Evolutionary conservation across 35 echinoderm and acorn worm genomes (phyloP), one percentile per base, ranked within the genome.

Genomic region (Heliocidaris tuberculata): DNA sequence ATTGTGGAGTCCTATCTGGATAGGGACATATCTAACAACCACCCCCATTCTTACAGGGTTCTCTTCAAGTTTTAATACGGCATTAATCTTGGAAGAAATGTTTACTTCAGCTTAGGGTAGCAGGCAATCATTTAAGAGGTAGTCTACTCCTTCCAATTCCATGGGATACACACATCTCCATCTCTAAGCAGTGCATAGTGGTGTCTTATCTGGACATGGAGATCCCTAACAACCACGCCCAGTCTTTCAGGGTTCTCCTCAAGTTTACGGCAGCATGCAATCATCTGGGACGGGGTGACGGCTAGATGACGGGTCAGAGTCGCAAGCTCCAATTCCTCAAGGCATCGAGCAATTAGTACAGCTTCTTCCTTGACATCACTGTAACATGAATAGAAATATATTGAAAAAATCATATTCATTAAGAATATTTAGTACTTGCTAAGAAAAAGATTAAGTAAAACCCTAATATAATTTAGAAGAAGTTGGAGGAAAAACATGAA

Each of bases 151-250:
- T 95, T 97, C 96, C 96, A 97, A 32, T 97, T 95, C 96, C 96
- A 95, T 17, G 96, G 96, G 32, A 97, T 95, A 32, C 94, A 97
- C 48, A 95, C 85, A 27, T 97, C 96, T 29, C 96, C 96, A 90
- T 88, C 92, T 31, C 92, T 48, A 4, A 70, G 91, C 27, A 78
- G 42, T 31, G 78, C 85, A 65, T 97, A 97, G 86, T 88, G 59
- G 29, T 93, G 96, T 24, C 71, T 50, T 7, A 97, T 60, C 27
- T 86, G 90, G 6, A 97, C 10, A 42, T 93, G 95, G 32, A 91
- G 31, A 8, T 88, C 94, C 0, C 47, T 29, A 19, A 95, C 16
- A 1, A 59, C 86, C 92, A 94, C 94, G 71, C 94, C 94, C 15
- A 88, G 90, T 31, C 85, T 60, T 30, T 32, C 13, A 27, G 96